Conservation (phyloP, 30 jellyfish, hydroid and myxozoan species). For the Catostylus mosaicus region DNA sequence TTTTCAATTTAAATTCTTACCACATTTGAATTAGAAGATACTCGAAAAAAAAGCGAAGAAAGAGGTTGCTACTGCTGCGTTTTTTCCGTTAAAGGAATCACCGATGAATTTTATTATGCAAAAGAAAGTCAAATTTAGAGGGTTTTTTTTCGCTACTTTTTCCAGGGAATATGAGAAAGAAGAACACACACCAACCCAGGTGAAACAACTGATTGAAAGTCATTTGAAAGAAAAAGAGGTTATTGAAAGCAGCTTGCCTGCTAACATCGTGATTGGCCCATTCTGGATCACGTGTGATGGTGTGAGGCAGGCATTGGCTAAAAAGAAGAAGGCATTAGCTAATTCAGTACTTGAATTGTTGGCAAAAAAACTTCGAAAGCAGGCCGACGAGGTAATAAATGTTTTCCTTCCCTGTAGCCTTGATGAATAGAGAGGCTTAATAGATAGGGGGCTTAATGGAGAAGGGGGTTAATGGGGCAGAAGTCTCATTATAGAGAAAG, state of each 20-base stretch:
- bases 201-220: constrained; percentile 81
- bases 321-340: constrained; percentile 91
- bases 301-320: constrained; percentile 88
- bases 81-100: too few species aligned
- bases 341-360: constrained; percentile 92
- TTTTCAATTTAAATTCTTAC: too few species aligned
- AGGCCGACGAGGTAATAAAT: constrained; percentile 90
- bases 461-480: too few species aligned
- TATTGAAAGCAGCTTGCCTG: constrained; percentile 86
- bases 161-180: constrained; percentile 83
- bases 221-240: constrained; percentile 83
- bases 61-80: too few species aligned
- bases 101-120: too few species aligned
- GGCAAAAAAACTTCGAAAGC: constrained; percentile 84
- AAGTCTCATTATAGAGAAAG: too few species aligned
- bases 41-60: too few species aligned
- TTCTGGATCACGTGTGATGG: constrained; percentile 82
- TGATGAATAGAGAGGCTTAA: too few species aligned
- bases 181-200: constrained; percentile 95
- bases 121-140: too few species aligned
- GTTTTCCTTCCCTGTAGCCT: too few species aligned
- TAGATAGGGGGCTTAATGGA: too few species aligned
- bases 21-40: too few species aligned
- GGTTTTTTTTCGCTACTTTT: neutral
- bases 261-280: constrained; percentile 89